A percentile compares a stretch with the other conserved stretches of the same genome.
Conservation (phyloP, 2,113 vertebrate species). For the Sapayoa aenigma region DNA sequence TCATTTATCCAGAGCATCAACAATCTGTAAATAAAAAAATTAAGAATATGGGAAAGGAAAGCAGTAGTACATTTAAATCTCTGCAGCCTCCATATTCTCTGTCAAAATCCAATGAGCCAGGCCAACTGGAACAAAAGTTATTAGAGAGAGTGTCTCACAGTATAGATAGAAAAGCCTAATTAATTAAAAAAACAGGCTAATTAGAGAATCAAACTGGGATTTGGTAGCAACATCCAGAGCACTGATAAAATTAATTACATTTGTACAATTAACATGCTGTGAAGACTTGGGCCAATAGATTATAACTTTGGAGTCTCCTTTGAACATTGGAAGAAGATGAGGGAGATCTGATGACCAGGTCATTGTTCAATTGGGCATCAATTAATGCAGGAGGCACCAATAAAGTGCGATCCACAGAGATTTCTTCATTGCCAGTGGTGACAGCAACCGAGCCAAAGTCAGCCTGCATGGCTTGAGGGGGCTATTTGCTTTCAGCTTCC, state of each 20-base stretch:
- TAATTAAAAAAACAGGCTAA: constrained; percentile 3
- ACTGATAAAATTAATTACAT: background rate
- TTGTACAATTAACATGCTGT: background rate
- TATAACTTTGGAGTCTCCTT: background rate
- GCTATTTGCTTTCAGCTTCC: background rate
- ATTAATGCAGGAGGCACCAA: background rate
- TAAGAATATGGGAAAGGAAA: background rate
- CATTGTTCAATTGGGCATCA: background rate
- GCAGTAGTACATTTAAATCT: background rate
- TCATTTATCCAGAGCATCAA: background rate
- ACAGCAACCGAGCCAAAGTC: background rate
- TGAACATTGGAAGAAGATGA: background rate
- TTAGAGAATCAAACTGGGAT: background rate
- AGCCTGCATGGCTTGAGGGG: background rate
- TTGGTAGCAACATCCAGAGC: background rate
- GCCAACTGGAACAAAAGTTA: background rate
- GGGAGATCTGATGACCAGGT: rapidly evolving
- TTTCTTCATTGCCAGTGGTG: background rate
- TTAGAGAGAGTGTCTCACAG: background rate
- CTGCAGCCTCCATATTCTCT: background rate
- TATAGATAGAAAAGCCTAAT: background rate
- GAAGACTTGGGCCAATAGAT: background rate
- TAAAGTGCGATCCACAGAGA: background rate
- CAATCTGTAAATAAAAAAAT: background rate
- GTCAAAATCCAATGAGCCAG: background rate